Conservation (phyloP, 2,113 vertebrate genomes). For the Halichoeres trimaculatus region DNA sequence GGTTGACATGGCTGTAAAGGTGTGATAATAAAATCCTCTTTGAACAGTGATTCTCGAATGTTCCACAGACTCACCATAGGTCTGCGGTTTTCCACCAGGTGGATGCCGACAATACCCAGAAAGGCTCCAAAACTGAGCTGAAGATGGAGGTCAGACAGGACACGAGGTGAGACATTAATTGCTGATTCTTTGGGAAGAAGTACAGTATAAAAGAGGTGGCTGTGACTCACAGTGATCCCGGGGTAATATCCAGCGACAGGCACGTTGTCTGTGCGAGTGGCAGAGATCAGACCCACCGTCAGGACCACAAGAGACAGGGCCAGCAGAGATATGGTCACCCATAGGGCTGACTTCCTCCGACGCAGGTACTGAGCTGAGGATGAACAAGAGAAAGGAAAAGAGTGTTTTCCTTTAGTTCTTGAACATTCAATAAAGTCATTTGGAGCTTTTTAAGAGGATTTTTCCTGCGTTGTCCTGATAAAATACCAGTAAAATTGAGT, state of each 20-base stretch:
- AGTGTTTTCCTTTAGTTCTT: too few species aligned
- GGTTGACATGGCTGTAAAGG: too few species aligned
- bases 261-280: conserved; percentile 92
- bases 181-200: background rate
- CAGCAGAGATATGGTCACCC: conserved; percentile 87
- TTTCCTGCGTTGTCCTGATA: too few species aligned
- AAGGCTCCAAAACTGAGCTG: conserved; percentile 96
- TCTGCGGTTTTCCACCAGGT: conserved; percentile 93
- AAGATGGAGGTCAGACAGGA: conserved; percentile 7
- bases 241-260: conserved; percentile 93
- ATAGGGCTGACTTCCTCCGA: conserved; percentile 88
- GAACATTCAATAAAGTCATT: too few species aligned
- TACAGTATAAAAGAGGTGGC: background rate
- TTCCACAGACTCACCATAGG: conserved; percentile 89
- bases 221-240: conserved; percentile 90
- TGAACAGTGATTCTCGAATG: background rate
- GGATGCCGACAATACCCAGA: conserved; percentile 90
- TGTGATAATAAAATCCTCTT: background rate
- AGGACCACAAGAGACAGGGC: conserved; percentile 87
- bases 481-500: too few species aligned
- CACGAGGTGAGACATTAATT: background rate
- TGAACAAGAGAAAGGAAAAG: background rate
- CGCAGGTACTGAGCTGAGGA: conserved; percentile 84
- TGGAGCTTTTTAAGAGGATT: too few species aligned
- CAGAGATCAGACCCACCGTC: conserved; percentile 88